Conservation (phyloP, 2,888 invertebrate species). For the Rapana venosa region DNA sequence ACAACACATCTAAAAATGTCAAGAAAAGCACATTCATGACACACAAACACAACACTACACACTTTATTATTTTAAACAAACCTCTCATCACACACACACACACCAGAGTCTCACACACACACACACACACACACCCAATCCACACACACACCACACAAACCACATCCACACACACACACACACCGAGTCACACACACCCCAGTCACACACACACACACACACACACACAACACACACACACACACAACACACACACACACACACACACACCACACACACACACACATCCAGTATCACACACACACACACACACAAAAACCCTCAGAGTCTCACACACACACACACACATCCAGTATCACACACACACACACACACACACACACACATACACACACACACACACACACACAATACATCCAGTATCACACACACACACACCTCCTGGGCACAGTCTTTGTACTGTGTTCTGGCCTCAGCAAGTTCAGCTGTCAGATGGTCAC, state of each 20-base stretch:
- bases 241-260: background rate
- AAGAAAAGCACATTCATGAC: too few relatives aligned
- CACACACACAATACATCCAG: too few relatives aligned
- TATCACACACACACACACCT: constrained; percentile 60
- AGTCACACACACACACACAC: background rate
- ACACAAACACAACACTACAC: too few relatives aligned
- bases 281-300: too few relatives aligned
- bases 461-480: constrained; percentile 71
- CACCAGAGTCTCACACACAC: too few relatives aligned
- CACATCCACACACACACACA: background rate
- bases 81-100: too few relatives aligned
- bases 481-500: constrained; percentile 69
- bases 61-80: too few relatives aligned
- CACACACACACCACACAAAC: background rate
- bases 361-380: constrained; percentile 25
- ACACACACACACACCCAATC: background rate
- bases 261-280: background rate
- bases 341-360: background rate
- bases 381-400: background rate
- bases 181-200: background rate
- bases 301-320: background rate
- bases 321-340: background rate
- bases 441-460: constrained; percentile 76
- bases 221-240: background rate
- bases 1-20: too few relatives aligned